A percentile compares a stretch with the other conserved stretches of the same genome.
phyloP scores from a whole-genome alignment of 2,113 vertebrate species.

The Anseranas semipalmata region DNA sequence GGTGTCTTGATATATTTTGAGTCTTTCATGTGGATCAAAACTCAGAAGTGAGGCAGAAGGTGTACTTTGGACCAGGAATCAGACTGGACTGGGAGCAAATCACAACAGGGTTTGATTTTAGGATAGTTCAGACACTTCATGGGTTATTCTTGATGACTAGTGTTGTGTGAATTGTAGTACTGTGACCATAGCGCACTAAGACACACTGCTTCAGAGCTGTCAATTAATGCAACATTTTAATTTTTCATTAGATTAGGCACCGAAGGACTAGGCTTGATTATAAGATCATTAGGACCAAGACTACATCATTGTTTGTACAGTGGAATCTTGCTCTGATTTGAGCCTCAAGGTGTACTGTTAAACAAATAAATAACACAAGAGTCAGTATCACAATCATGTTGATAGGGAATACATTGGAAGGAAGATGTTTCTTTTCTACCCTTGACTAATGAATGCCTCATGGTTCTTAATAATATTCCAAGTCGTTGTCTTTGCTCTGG shows the following conservation, averaged over 20 bases:
- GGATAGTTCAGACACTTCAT: neutral
- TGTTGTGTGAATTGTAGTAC: neutral
- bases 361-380: neutral
- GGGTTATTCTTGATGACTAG: neutral
- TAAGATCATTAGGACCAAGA: neutral
- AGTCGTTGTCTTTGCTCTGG: neutral
- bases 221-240: neutral
- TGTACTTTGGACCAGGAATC: neutral
- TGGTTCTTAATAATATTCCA: neutral
- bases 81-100: neutral
- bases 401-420: neutral
- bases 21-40: neutral
- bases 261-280: neutral
- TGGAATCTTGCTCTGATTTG: neutral
- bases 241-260: neutral
- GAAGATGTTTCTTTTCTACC: slow-evolving; percentile 22
- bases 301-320: neutral
- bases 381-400: neutral
- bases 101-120: neutral
- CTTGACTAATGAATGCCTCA: neutral
- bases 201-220: neutral
- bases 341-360: neutral
- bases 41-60: neutral
- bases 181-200: neutral
- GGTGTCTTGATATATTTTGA: neutral